Conservation (phyloP, 2,888 invertebrate genomes). For the Euproctis similis region DNA sequence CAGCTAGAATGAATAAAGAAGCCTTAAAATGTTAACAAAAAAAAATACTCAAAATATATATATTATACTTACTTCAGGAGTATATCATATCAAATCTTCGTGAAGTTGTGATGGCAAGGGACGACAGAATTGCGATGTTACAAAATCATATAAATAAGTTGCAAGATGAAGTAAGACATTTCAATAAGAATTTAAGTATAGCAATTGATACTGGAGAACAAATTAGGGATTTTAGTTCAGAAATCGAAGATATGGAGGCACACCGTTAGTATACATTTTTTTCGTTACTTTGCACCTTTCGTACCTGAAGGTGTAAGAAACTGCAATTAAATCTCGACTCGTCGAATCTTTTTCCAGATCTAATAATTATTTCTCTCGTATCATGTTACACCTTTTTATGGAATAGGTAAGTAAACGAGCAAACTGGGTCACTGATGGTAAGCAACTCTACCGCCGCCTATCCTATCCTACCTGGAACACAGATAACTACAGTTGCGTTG, state of each 20-base stretch:
- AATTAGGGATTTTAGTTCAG: slow-evolving; percentile 39
- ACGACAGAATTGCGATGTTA: slow-evolving; percentile 50
- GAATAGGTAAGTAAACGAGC: too few species aligned
- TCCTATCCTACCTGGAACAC: too few species aligned
- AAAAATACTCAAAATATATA: neutral
- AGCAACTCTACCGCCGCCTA: too few species aligned
- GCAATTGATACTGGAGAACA: slow-evolving; percentile 48
- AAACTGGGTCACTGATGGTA: too few species aligned
- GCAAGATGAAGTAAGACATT: slow-evolving; percentile 47
- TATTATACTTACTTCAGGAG: slow-evolving; percentile 52
- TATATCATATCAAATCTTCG: slow-evolving; percentile 35
- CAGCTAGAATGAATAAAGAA: too few species aligned
- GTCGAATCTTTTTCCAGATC: too few species aligned
- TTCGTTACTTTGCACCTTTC: too few species aligned
- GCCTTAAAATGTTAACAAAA: neutral
- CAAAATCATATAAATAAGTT: slow-evolving; percentile 60
- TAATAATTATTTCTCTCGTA: too few species aligned
- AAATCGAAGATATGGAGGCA: slow-evolving; percentile 51
- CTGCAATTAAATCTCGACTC: too few species aligned
- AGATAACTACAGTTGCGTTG: too few species aligned
- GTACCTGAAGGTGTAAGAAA: too few species aligned
- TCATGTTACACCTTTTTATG: too few species aligned
- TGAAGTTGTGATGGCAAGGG: slow-evolving; percentile 43
- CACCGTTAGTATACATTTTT: slow-evolving; percentile 60
- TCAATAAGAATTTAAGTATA: slow-evolving; percentile 40